phyloP scores from a whole-genome alignment of 2,888 invertebrate genomes.

The Plagiodera versicolora region DNA sequence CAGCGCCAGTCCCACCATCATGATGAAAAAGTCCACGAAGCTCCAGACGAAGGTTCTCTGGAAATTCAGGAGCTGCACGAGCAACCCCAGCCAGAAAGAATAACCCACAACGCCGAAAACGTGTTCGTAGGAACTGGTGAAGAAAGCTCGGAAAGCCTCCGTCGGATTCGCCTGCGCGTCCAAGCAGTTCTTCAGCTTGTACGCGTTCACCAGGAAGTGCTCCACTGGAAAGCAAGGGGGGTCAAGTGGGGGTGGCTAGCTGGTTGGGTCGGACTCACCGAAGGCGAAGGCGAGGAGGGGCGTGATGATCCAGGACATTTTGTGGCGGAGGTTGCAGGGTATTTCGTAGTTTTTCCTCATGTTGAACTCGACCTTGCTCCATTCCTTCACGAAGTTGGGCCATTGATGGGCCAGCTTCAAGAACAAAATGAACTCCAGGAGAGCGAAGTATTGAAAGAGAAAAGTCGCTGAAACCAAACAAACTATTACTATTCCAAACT shows the following conservation, averaged over 20 bases:
- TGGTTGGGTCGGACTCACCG: neutral
- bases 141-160: conserved; percentile 24
- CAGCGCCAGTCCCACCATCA: conserved; percentile 33
- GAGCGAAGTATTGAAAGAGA: conserved; percentile 15
- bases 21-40: conserved; percentile 35
- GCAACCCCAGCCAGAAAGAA: conserved; percentile 29
- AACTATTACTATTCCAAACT: no score
- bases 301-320: conserved; percentile 6
- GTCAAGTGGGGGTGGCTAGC: no score
- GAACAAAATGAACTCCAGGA: conserved; percentile 15
- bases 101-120: conserved; percentile 29
- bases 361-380: conserved; percentile 15
- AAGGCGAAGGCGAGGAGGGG: conserved; percentile 7
- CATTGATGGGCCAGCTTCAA: conserved; percentile 17
- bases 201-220: conserved; percentile 29
- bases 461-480: conserved; percentile 16
- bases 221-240: conserved; percentile 24
- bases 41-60: conserved; percentile 40
- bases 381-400: conserved; percentile 18
- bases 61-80: conserved; percentile 29
- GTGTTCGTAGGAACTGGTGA: conserved; percentile 23
- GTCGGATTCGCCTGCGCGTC: conserved; percentile 5
- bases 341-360: conserved; percentile 18
- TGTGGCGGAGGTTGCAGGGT: conserved; percentile 11
- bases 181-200: conserved; percentile 23